phyloP scores from a whole-genome alignment of 2,113 vertebrate genomes.

The Cyanoliseus patagonus region DNA sequence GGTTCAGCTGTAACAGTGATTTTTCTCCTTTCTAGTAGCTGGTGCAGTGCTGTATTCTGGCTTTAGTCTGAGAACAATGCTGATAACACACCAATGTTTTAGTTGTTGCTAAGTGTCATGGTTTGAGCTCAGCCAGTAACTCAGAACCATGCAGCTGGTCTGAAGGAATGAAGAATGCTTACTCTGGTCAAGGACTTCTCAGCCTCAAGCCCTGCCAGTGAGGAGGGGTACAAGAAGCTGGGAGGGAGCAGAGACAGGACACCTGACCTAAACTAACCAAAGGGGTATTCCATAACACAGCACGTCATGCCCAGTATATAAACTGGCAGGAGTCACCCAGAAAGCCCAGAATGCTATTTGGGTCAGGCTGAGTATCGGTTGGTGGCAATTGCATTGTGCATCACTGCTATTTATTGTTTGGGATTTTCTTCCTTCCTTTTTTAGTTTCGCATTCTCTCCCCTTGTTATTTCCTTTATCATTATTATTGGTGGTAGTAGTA shows the following conservation, averaged over 20 bases:
- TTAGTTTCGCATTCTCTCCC: background rate
- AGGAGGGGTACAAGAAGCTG: background rate
- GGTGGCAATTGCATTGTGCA: background rate
- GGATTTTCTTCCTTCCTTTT: background rate
- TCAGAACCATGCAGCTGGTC: background rate
- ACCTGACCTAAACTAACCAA: background rate
- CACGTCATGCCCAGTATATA: background rate
- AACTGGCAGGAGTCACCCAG: background rate
- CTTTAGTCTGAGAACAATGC: background rate
- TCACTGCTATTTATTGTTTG: background rate
- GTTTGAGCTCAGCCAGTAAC: background rate
- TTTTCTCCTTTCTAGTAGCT: background rate
- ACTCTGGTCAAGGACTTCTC: background rate
- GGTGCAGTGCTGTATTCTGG: background rate
- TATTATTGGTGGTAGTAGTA: background rate
- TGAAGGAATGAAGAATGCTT: background rate
- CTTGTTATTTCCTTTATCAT: background rate
- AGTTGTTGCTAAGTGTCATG: background rate
- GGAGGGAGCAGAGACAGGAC: background rate
- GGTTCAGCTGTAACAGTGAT: background rate
- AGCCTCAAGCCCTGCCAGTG: background rate
- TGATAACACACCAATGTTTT: background rate
- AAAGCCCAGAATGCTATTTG: background rate
- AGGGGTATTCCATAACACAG: background rate
- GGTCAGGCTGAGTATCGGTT: background rate